A percentile compares a stretch with the other conserved stretches of the same genome.
phyloP scores from a whole-genome alignment of 2,797 vertebrate genomes.

The Siniperca undulata region DNA sequence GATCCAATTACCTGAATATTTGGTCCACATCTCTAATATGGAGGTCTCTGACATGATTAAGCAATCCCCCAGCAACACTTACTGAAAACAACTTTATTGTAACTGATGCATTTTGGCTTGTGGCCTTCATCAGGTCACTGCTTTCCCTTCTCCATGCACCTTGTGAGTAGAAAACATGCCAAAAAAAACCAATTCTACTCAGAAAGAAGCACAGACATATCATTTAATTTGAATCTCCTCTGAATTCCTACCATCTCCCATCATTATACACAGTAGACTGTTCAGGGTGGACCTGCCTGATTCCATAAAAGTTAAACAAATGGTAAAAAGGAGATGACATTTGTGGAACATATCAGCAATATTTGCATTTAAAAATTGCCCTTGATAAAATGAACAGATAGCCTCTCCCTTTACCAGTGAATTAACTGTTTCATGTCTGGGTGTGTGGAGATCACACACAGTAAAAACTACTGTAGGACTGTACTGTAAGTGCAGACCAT shows the following conservation, averaged over 20 bases:
- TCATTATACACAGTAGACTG: background rate
- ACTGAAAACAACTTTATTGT: background rate
- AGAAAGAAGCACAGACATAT: background rate
- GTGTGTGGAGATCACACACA: background rate
- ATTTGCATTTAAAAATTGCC: conserved; percentile 26
- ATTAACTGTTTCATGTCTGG: background rate
- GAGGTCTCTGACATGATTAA: background rate
- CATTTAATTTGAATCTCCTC: background rate
- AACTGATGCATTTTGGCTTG: background rate
- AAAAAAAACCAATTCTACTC: background rate
- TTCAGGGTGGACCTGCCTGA: background rate
- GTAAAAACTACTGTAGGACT: background rate
- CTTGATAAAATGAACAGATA: conserved; percentile 40
- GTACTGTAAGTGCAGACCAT: background rate
- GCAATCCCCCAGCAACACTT: background rate
- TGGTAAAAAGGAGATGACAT: background rate
- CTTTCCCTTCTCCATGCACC: background rate
- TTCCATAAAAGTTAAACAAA: conserved; percentile 31
- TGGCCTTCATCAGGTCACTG: background rate
- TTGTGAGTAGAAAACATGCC: background rate
- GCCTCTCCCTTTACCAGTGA: background rate
- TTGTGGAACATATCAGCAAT: background rate
- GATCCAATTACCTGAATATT: no score
- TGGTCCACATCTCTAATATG: background rate
- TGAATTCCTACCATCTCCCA: background rate